These are phyloP conservation scores for Glaucidium brasilianum DNA, from an alignment of 2,113 vertebrate species.

Conservation along the genomic window DNA sequence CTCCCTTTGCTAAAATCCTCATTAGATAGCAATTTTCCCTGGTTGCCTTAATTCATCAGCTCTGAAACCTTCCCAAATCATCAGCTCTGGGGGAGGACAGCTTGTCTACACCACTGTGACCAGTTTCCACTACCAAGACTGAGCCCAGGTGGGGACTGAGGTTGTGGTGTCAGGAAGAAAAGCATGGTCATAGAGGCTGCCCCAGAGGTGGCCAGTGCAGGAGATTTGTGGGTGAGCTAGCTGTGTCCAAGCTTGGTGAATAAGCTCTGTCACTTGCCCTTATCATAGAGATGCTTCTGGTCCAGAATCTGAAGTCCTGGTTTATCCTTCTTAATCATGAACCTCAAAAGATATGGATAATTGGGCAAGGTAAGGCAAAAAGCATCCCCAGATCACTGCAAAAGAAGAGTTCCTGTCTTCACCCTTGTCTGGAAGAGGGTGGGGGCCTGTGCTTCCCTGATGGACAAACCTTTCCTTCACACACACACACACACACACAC, in stretches of 20 bases:
- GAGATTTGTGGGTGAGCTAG: background rate
- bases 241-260: background rate
- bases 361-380: background rate
- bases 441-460: background rate
- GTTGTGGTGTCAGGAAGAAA: background rate
- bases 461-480: background rate
- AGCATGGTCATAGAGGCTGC: background rate
- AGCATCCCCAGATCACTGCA: background rate
- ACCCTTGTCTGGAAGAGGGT: background rate
- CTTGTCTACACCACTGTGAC: background rate
- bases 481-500: too few relatives aligned
- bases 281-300: background rate
- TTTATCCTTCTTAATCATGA: background rate
- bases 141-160: background rate
- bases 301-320: background rate
- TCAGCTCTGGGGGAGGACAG: too few relatives aligned
- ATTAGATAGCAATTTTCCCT: background rate
- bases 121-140: background rate
- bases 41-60: background rate
- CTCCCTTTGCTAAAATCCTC: background rate
- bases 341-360: accelerated
- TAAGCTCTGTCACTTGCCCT: background rate
- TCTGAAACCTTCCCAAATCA: background rate
- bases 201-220: background rate
- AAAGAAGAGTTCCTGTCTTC: background rate